Conservation (phyloP, 2,113 vertebrate genomes). For the Andinoacara biseriatus region DNA sequence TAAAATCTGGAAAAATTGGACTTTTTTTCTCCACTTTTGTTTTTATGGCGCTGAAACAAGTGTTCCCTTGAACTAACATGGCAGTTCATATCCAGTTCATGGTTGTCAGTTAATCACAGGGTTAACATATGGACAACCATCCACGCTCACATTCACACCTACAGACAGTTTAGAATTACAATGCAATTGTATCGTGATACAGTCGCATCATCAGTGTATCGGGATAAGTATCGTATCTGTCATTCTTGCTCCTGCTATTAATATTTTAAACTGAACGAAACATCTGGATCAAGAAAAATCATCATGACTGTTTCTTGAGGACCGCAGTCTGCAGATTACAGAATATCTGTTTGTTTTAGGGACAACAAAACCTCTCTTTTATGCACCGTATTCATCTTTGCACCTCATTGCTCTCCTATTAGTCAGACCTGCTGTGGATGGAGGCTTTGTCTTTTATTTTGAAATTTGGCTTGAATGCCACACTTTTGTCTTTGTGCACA, state of each 20-base stretch:
- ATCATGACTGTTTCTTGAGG: background rate
- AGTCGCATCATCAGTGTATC: background rate
- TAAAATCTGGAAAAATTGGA: too few relatives aligned
- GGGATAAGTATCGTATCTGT: background rate
- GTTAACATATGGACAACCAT: too few relatives aligned
- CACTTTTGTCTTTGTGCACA: background rate
- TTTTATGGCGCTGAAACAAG: too few relatives aligned
- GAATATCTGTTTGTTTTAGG: background rate
- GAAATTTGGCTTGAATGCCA: background rate
- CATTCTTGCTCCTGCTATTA: background rate
- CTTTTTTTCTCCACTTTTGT: too few relatives aligned
- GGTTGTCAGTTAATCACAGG: too few relatives aligned
- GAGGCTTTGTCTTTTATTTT: background rate
- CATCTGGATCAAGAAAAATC: background rate
- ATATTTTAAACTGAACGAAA: background rate
- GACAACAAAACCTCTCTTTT: background rate
- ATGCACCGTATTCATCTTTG: background rate
- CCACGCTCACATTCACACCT: too few relatives aligned
- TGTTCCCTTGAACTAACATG: too few relatives aligned
- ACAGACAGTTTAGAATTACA: too few relatives aligned
- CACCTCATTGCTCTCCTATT: background rate
- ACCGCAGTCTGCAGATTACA: background rate
- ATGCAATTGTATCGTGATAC: background rate
- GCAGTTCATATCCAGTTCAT: too few relatives aligned
- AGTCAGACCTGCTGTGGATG: background rate